A percentile compares a stretch with the other conserved stretches of the same genome.
These are phyloP conservation scores for Anarrhichthys ocellatus DNA, from an alignment of 2,113 vertebrate genomes.

Conservation along the genomic window DNA sequence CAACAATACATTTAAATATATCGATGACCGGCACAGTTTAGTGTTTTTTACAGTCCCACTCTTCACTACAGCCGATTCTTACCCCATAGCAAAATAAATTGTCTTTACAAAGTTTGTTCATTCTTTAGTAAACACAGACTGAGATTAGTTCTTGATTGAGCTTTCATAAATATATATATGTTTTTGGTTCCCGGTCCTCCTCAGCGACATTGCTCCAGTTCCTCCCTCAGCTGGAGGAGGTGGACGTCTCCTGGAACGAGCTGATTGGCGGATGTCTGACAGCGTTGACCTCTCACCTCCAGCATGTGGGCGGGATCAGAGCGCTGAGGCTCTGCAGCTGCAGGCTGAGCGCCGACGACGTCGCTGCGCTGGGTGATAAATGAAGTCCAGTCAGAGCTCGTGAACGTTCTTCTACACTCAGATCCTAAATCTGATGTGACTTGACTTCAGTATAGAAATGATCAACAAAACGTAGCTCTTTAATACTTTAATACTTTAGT, in stretches of 20 bases:
- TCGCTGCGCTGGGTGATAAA: slow-evolving; percentile 84
- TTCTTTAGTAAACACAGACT: too few species aligned
- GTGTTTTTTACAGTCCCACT: background rate
- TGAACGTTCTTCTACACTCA: too few species aligned
- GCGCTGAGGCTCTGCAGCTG: slow-evolving; percentile 87
- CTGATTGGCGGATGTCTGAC: slow-evolving; percentile 84
- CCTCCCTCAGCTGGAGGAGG: slow-evolving; percentile 86
- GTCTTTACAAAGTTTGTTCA: too few species aligned
- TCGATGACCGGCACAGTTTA: background rate
- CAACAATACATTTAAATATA: too few species aligned
- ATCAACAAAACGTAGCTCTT: background rate
- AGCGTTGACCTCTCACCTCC: slow-evolving; percentile 83
- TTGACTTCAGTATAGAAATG: too few species aligned
- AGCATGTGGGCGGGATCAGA: slow-evolving; percentile 81
- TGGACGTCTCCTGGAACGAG: slow-evolving; percentile 92
- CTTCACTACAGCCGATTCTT: too few species aligned
- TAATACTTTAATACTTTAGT: background rate
- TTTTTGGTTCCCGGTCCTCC: background rate
- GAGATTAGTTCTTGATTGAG: too few species aligned
- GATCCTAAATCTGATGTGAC: too few species aligned
- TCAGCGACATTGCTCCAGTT: slow-evolving; percentile 83
- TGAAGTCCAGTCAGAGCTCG: too few species aligned
- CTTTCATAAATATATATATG: too few species aligned
- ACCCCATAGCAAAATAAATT: too few species aligned
- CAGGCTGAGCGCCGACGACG: slow-evolving; percentile 84